Base-by-base conservation (phyloP, 2,888 invertebrate species). In the Lochmaea crataegi region DNA sequence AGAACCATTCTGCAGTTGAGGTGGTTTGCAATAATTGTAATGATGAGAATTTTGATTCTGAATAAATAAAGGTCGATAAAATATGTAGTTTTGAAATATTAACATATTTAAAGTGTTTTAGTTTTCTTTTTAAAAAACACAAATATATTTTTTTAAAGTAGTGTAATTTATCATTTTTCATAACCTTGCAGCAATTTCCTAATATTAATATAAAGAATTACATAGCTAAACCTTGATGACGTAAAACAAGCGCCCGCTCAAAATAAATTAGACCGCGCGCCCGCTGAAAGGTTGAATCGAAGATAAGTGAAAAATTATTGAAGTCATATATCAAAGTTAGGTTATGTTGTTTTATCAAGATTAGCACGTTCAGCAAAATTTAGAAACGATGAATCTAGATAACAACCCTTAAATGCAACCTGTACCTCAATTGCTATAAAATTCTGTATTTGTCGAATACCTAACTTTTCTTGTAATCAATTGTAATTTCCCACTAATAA, bases 1-100 rank as follows among this genome's bases (percentile, higher is more conserved):
- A n/a, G n/a, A 75, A 72, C 63, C 74, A 76, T 71, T 72, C 65
- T 72, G 61, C 72, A 60, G 74, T 76, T 72, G 74, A 68, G 70
- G 74, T 74, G 67, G 74, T 76, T 67, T 72, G 74, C 68, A 64
- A 71, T 42, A 65, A 72, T 72, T 74, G 72, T 64, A 60, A 73
- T 56, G 61, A 73, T 74, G 56, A 53, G 10, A 53, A 26, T 26
- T 14, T 18, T 58, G 58, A 67, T 56, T 68, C 42, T n/a, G 18
- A 57, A 41, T 22, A 5, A 56, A 41, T 63, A n/a, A n/a, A 45
- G 22, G 16, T 42, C 22, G 2, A 14, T 60, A 32, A 38, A 32
- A 60, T 48, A 18, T 42, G 11, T 45, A 11, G 42, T 45, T 45
- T 45, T 48, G 22, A 53, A 48, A 11, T 65, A 65, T 48, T 51